phyloP scores from a whole-genome alignment of 23 tunicate species.

The Halocynthia roretzi region DNA sequence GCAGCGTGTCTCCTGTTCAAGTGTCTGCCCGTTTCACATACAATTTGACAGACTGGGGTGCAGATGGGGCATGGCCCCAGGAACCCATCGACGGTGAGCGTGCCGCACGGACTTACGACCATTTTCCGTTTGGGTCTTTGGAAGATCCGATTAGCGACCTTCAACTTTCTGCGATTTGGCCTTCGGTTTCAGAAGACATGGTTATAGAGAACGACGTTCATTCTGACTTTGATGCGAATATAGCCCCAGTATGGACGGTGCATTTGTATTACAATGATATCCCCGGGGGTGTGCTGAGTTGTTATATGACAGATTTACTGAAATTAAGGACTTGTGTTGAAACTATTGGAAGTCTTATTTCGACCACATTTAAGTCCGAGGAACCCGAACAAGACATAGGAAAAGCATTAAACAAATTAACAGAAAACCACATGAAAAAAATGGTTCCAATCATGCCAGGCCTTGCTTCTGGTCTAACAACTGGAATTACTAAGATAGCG shows the following conservation, averaged over 20 bases:
- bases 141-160: constrained; percentile 77
- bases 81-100: constrained; percentile 44
- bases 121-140: constrained; percentile 42
- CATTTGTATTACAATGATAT: constrained; percentile 65
- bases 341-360: constrained; percentile 38
- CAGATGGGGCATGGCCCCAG: constrained; percentile 61
- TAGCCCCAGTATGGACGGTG: constrained; percentile 68
- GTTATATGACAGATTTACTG: constrained; percentile 45
- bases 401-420: constrained; percentile 51
- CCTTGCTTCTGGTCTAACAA: constrained; percentile 42
- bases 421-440: constrained; percentile 42
- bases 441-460: constrained; percentile 43
- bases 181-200: constrained; percentile 47
- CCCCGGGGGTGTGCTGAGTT: constrained; percentile 38
- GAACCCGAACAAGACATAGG: constrained; percentile 57
- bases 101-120: constrained; percentile 45
- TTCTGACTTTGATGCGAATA: constrained; percentile 45
- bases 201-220: constrained; percentile 61
- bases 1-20: constrained; percentile 13
- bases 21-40: constrained; percentile 82
- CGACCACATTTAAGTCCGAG: constrained; percentile 2
- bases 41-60: constrained; percentile 67
- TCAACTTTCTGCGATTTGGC: constrained; percentile 73
- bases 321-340: constrained; percentile 41
- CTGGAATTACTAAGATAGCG: constrained; percentile 56